These are phyloP conservation scores for Trypoxylus dichotomus DNA, from an alignment of 1,140 invertebrate species.

Conservation along the genomic window DNA sequence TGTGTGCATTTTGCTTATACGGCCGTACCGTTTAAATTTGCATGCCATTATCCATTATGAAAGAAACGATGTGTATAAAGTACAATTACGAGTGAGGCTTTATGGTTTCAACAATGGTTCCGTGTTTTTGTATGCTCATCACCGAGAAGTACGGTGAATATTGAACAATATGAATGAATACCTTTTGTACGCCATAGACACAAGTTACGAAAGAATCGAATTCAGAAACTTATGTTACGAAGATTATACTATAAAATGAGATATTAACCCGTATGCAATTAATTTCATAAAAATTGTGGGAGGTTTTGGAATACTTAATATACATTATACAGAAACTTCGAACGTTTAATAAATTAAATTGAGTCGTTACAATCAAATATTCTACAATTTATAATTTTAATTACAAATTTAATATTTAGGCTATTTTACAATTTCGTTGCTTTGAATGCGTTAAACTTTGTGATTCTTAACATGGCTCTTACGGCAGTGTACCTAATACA, in stretches of 20 bases:
- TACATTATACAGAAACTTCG: too few relatives aligned
- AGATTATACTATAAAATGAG: neutral
- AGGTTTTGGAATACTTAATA: too few relatives aligned
- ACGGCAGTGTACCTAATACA: too few relatives aligned
- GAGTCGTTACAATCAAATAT: too few relatives aligned
- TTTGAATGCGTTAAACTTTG: too few relatives aligned
- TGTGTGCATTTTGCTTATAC: conserved; percentile 26
- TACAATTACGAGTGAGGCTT: conserved; percentile 27
- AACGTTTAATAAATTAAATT: too few relatives aligned
- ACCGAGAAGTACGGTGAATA: neutral
- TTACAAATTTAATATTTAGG: too few relatives aligned
- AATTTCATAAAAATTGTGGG: too few relatives aligned
- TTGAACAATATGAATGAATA: neutral
- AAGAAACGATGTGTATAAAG: conserved; percentile 26
- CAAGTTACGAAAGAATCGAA: neutral
- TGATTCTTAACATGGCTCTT: too few relatives aligned
- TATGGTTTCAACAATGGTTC: conserved; percentile 16
- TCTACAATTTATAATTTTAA: too few relatives aligned
- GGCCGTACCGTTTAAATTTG: conserved; percentile 23
- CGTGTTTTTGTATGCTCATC: conserved; percentile 3
- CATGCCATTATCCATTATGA: conserved; percentile 30
- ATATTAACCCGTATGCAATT: too few relatives aligned
- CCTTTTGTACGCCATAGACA: neutral
- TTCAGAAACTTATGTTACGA: neutral
- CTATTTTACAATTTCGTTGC: too few relatives aligned